Evolutionary conservation across 2,113 vertebrate species (phyloP).

Genomic region (Misgurnus mizolepis): DNA sequence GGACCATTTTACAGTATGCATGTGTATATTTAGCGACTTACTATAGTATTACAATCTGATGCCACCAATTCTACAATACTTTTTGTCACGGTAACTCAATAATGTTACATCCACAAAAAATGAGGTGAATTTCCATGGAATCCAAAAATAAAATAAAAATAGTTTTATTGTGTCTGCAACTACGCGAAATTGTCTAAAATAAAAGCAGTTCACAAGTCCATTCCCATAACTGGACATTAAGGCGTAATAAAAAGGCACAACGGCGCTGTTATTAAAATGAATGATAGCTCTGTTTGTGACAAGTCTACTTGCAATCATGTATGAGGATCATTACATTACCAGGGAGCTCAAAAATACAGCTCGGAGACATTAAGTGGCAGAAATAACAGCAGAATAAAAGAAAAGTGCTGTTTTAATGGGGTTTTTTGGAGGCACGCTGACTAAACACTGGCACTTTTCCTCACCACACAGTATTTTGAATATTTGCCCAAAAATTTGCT

Average conservation of each 20-base stretch:
- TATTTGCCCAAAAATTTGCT: conserved; percentile 14
- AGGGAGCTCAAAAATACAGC: conserved; percentile 46
- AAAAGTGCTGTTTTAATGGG: conserved; percentile 34
- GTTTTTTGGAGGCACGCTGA: not conserved
- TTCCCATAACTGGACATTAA: conserved; percentile 47
- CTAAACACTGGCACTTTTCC: not conserved
- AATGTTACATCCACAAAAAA: not conserved
- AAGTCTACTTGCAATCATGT: conserved; percentile 39
- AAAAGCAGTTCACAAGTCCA: conserved; percentile 24
- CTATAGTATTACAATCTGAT: not conserved
- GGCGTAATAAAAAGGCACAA: conserved; percentile 28
- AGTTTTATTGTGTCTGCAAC: conserved; percentile 4
- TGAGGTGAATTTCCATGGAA: not conserved
- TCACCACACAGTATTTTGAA: not conserved
- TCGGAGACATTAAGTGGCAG: conserved; percentile 39
- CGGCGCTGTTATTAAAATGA: conserved; percentile 47
- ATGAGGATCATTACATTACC: conserved; percentile 35
- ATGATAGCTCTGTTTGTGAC: conserved; percentile 41
- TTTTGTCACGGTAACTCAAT: not conserved
- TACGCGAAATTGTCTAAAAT: conserved; percentile 2
- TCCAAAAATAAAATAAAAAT: not conserved
- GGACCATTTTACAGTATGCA: too few species aligned
- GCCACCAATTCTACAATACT: not conserved
- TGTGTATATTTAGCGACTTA: too few species aligned
- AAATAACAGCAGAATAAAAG: conserved; percentile 36